These are phyloP conservation scores for Taeniopygia guttata DNA, from an alignment of 2,797 vertebrate species.

Conservation along the genomic window DNA sequence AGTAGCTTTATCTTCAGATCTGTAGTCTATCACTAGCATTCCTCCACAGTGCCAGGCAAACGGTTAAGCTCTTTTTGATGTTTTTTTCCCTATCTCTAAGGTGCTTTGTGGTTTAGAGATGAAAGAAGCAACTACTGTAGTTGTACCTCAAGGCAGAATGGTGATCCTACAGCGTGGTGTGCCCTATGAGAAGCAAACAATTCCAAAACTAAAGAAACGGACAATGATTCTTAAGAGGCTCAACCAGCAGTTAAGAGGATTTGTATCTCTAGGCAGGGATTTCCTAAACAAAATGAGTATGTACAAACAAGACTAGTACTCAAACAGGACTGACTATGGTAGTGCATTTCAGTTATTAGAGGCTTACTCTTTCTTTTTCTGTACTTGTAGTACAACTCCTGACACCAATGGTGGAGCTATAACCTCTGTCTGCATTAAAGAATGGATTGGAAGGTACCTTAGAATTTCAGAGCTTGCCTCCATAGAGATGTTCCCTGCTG, in stretches of 20 bases:
- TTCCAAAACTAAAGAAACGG: neutral
- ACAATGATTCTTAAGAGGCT: neutral
- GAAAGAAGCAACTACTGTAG: neutral
- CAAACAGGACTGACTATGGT: neutral
- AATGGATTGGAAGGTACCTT: neutral
- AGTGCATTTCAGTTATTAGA: neutral
- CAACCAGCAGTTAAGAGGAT: neutral
- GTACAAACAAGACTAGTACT: neutral
- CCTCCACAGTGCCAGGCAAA: neutral
- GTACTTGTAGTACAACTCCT: neutral
- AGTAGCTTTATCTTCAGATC: neutral
- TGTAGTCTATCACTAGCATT: neutral
- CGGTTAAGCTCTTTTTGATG: neutral
- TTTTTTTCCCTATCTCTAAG: neutral
- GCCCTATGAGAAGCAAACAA: neutral
- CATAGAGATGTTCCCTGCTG: neutral
- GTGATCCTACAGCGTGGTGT: neutral
- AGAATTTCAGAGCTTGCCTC: neutral
- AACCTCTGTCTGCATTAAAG: neutral
- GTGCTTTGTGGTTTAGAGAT: neutral
- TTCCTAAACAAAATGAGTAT: neutral
- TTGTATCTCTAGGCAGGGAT: neutral
- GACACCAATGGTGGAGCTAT: neutral
- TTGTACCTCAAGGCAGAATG: neutral
- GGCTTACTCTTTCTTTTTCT: neutral